Evolutionary conservation across 2,888 invertebrate genomes (phyloP).

Genomic region (Lycia hirtaria): DNA sequence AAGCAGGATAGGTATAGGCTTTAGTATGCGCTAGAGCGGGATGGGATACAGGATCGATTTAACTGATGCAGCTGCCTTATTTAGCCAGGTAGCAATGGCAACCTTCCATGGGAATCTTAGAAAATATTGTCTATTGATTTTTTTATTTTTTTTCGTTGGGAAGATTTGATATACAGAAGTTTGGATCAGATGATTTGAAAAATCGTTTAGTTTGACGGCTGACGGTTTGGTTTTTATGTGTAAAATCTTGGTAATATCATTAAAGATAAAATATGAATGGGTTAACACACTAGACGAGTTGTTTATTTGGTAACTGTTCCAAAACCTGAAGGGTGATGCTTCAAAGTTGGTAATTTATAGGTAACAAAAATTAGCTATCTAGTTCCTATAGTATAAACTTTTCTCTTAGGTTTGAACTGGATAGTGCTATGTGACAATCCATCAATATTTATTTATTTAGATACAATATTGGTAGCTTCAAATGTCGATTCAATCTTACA

Average conservation of each 20-base stretch:
- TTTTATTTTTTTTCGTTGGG: constrained; percentile 50
- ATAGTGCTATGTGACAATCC: no score
- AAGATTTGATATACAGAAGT: constrained; percentile 41
- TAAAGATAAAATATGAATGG: constrained; percentile 1
- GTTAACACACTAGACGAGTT: no score
- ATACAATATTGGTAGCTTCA: no score
- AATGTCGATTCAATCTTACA: no score
- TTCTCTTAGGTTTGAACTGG: no score
- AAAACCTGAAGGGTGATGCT: no score
- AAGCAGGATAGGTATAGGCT: constrained; percentile 50
- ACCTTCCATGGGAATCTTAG: constrained; percentile 63
- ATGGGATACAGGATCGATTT: constrained; percentile 66
- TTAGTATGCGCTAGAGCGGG: constrained; percentile 48
- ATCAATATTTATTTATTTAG: no score
- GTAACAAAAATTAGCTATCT: no score
- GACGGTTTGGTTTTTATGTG: no score
- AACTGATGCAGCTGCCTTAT: constrained; percentile 73
- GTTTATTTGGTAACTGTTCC: no score
- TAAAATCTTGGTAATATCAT: constrained; percentile 1
- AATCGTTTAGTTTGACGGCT: constrained; percentile 28
- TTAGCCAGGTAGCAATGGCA: constrained; percentile 70
- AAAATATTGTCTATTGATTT: constrained; percentile 53
- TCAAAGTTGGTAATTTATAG: no score
- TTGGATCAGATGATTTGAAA: constrained; percentile 25
- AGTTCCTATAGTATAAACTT: no score